phyloP scores from a whole-genome alignment of 2,113 vertebrate genomes.

The Tauraco erythrolophus region DNA sequence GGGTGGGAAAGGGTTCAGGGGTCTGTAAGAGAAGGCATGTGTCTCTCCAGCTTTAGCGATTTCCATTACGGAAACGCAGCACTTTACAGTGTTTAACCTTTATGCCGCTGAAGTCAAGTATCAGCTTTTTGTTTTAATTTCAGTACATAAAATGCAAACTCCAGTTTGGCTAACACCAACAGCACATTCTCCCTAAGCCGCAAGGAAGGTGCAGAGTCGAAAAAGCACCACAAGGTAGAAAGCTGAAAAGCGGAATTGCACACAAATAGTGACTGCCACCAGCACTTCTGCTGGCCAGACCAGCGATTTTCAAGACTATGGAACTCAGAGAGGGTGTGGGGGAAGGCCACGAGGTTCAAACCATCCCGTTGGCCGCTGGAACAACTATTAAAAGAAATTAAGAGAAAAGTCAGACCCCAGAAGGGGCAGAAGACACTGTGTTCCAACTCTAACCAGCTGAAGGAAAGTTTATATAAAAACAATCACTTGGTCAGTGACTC shows the following conservation, averaged over 20 bases:
- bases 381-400: constrained; percentile 65
- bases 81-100: constrained; percentile 1
- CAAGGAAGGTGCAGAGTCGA: background rate
- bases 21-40: constrained; percentile 5
- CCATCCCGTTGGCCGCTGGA: constrained; percentile 7
- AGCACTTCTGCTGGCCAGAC: background rate
- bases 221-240: background rate
- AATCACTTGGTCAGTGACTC: constrained; percentile 78
- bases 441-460: constrained; percentile 78
- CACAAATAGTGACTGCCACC: background rate
- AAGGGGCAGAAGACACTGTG: constrained; percentile 61
- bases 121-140: background rate
- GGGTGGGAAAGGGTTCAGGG: constrained; percentile 55
- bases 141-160: background rate
- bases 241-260: background rate
- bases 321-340: background rate
- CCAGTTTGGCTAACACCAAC: background rate
- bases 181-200: background rate
- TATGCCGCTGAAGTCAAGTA: background rate
- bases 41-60: constrained; percentile 3
- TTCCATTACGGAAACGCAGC: constrained; percentile 26
- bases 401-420: constrained; percentile 20
- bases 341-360: constrained; percentile 26
- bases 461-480: constrained; percentile 82
- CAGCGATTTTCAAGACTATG: background rate